Conservation (phyloP, 2,797 vertebrate genomes). For the Eulemur coronatus region DNA sequence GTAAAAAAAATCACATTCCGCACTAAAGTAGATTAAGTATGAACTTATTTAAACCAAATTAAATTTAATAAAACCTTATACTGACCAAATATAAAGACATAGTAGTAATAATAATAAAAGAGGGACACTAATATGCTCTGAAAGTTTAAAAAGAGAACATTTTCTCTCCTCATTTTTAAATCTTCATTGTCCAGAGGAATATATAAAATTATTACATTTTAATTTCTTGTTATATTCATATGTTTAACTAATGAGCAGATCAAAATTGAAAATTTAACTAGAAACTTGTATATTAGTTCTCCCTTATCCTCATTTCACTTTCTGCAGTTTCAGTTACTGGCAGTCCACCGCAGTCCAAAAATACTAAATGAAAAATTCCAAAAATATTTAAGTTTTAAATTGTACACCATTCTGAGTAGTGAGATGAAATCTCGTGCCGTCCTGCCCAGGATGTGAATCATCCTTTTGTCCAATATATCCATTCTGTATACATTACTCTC, state of each 20-base stretch:
- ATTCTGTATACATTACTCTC: background rate
- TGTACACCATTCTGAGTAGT: background rate
- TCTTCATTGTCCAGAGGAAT: background rate
- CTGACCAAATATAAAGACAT: background rate
- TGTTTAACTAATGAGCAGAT: background rate
- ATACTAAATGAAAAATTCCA: background rate
- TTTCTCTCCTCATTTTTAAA: background rate
- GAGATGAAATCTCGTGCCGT: background rate
- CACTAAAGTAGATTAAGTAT: background rate
- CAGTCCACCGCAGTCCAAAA: background rate
- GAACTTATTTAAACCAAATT: background rate
- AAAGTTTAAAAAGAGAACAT: background rate
- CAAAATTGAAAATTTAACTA: conserved; percentile 6
- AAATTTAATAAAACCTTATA: background rate
- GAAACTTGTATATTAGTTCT: background rate
- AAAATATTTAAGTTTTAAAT: background rate
- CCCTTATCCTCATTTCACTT: background rate
- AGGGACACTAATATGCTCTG: background rate
- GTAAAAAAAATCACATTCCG: background rate
- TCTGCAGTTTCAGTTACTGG: background rate
- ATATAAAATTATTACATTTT: background rate
- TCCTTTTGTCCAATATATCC: background rate
- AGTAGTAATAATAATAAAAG: background rate
- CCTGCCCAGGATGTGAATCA: background rate
- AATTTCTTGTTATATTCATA: background rate